Evolutionary conservation across 2,113 vertebrate species (phyloP).

Genomic region (Malaclemys terrapin): DNA sequence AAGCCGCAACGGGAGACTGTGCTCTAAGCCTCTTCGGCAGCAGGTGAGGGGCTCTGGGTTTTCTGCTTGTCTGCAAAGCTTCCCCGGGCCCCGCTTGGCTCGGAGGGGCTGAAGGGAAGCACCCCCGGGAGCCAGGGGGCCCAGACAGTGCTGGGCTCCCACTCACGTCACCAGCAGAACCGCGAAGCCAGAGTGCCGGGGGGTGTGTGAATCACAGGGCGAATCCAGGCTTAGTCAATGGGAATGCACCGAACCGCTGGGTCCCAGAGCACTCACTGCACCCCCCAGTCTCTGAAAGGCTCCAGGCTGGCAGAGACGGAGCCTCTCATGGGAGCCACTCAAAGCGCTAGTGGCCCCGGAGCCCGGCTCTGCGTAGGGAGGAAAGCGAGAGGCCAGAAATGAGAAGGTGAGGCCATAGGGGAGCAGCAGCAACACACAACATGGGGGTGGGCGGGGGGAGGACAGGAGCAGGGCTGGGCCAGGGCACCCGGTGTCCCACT

Average conservation of each 20-base stretch:
- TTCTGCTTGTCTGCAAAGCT: not conserved
- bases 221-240: too few species aligned
- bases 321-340: not conserved
- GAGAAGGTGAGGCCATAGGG: not conserved
- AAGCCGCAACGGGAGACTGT: not conserved
- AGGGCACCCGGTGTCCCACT: too few species aligned
- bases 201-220: too few species aligned
- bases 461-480: not conserved
- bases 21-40: too few species aligned
- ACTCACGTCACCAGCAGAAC: not conserved
- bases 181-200: too few species aligned
- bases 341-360: not conserved
- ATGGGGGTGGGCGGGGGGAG: too few species aligned
- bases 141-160: not conserved
- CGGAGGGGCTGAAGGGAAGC: too few species aligned
- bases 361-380: not conserved
- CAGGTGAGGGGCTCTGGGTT: too few species aligned
- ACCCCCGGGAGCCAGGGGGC: too few species aligned
- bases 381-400: too few species aligned
- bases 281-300: not conserved
- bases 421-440: not conserved
- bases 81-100: too few species aligned
- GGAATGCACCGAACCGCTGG: too few species aligned
- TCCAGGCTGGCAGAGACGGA: not conserved
- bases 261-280: not conserved